These are phyloP conservation scores for Cantharis rufa DNA, from an alignment of 2,888 invertebrate genomes.

Conservation along the genomic window DNA sequence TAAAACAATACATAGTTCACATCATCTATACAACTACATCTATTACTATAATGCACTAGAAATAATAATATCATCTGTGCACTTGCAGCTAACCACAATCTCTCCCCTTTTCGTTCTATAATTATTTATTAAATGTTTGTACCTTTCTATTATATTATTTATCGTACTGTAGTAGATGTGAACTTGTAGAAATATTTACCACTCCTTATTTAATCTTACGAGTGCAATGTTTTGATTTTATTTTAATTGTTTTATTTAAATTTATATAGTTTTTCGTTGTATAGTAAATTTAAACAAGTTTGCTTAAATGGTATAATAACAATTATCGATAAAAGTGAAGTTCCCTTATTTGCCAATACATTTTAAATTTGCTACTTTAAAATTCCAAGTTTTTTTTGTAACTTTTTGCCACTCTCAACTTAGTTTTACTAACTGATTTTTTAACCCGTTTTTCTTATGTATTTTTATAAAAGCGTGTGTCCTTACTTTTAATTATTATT, in stretches of 20 bases:
- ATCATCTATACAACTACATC: neutral
- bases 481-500: conserved; percentile 28
- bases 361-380: neutral
- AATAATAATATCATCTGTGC: neutral
- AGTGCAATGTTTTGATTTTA: neutral
- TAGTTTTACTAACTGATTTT: neutral
- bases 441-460: conserved; percentile 3
- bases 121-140: neutral
- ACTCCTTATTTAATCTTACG: neutral
- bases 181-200: neutral
- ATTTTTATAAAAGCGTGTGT: conserved; percentile 25
- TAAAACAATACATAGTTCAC: neutral
- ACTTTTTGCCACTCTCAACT: neutral
- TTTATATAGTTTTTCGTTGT: neutral
- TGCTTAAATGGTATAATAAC: neutral
- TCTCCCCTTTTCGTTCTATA: neutral
- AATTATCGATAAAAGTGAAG: neutral
- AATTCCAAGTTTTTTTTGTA: neutral
- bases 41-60: neutral
- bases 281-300: neutral
- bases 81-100: neutral
- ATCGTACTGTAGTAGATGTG: neutral
- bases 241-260: neutral
- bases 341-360: neutral
- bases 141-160: neutral